These are phyloP conservation scores for Epinotia nisella DNA, from an alignment of 2,888 invertebrate species.

Conservation along the genomic window DNA sequence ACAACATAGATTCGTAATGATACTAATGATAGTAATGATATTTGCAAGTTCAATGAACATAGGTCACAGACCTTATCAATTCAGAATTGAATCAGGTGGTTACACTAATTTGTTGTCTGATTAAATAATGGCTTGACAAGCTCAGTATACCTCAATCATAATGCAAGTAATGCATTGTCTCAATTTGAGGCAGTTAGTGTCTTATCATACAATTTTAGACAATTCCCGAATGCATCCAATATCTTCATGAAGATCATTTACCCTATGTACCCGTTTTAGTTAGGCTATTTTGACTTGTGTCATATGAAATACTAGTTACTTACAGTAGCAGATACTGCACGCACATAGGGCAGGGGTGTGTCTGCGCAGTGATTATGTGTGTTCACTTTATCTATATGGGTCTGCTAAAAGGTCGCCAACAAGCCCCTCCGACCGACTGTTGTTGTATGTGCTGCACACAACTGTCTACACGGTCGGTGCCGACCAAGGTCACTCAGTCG, in stretches of 20 bases:
- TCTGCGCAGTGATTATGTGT: too few relatives aligned
- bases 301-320: too few relatives aligned
- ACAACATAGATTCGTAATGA: constrained; percentile 13
- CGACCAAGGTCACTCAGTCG: too few relatives aligned
- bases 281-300: background rate
- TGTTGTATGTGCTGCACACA: too few relatives aligned
- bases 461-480: too few relatives aligned
- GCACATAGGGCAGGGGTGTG: too few relatives aligned
- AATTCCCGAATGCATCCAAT: background rate
- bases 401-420: too few relatives aligned
- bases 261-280: background rate
- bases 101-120: constrained; percentile 29
- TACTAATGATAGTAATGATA: too few relatives aligned
- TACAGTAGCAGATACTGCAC: too few relatives aligned
- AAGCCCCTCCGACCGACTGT: too few relatives aligned
- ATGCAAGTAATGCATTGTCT: constrained; percentile 5
- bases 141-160: constrained; percentile 7
- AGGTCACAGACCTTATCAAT: constrained; percentile 29
- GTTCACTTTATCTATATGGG: too few relatives aligned
- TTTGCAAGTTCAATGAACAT: constrained; percentile 31
- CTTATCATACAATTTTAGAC: constrained; percentile 7
- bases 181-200: constrained; percentile 11
- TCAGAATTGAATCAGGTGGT: constrained; percentile 28
- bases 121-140: constrained; percentile 29
- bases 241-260: background rate